These are phyloP conservation scores for Rhagophthalmus giganteus DNA, from an alignment of 2,888 invertebrate species.

Conservation along the genomic window DNA sequence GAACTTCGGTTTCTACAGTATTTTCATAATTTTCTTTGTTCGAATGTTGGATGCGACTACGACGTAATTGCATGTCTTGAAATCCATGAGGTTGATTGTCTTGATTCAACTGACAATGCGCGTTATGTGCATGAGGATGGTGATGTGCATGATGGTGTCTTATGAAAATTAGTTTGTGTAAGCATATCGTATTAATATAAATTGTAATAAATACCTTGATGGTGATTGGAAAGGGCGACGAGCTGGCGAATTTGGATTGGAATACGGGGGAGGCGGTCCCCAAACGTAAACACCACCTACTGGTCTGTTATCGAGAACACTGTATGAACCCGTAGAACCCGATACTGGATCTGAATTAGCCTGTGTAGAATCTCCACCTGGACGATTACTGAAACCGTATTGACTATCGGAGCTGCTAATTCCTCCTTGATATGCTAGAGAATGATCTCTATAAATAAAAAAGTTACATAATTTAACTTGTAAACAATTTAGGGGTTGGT, in stretches of 20 bases:
- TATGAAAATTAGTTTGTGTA: background rate
- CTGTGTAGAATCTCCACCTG: slow-evolving; percentile 48
- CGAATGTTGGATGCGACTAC: slow-evolving; percentile 45
- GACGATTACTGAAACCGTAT: slow-evolving; percentile 71
- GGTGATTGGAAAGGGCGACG: slow-evolving; percentile 56
- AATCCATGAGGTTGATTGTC: slow-evolving; percentile 47
- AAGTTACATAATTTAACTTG: too few species aligned
- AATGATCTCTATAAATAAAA: slow-evolving; percentile 51
- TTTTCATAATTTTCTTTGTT: slow-evolving; percentile 62
- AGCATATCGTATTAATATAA: background rate
- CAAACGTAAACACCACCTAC: slow-evolving; percentile 67
- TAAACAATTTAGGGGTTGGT: too few species aligned
- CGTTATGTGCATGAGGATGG: slow-evolving; percentile 53
- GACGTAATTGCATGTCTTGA: slow-evolving; percentile 42
- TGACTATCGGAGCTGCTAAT: slow-evolving; percentile 78
- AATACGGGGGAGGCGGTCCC: slow-evolving; percentile 90
- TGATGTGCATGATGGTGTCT: slow-evolving; percentile 52
- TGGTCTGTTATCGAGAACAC: slow-evolving; percentile 61
- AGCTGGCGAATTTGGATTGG: slow-evolving; percentile 75
- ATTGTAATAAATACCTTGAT: slow-evolving; percentile 40
- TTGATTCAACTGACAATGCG: slow-evolving; percentile 54
- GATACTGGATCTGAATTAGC: slow-evolving; percentile 48
- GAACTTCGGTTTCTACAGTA: slow-evolving; percentile 54
- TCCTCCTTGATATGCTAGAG: slow-evolving; percentile 64
- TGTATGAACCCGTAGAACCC: slow-evolving; percentile 59